Percentiles rank a stretch among this genome's conserved stretches.
These are phyloP conservation scores for Motacilla tschutschensis DNA, from an alignment of 2,113 vertebrate species.

Conservation along the genomic window DNA sequence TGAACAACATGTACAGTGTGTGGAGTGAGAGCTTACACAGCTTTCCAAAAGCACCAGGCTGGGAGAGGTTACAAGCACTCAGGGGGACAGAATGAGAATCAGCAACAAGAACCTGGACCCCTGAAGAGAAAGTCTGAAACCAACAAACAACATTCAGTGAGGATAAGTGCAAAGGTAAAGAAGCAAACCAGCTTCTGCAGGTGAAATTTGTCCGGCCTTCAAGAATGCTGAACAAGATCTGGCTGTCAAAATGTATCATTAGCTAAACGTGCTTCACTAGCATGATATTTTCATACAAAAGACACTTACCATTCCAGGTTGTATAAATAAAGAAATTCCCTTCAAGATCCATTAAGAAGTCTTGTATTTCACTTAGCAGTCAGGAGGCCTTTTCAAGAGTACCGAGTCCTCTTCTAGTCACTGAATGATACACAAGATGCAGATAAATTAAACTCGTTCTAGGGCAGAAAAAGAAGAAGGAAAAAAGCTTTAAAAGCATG, in stretches of 20 bases:
- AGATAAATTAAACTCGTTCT: not conserved
- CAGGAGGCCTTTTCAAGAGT: not conserved
- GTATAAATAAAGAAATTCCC: not conserved
- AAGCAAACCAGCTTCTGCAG: not conserved
- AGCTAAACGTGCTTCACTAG: not conserved
- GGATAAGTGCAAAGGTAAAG: not conserved
- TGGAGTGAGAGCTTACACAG: not conserved
- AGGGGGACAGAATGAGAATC: not conserved
- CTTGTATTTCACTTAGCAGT: not conserved
- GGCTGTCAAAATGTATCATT: not conserved
- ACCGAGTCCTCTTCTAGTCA: rapidly evolving
- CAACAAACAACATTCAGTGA: not conserved
- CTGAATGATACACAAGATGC: not conserved
- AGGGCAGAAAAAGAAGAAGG: not conserved
- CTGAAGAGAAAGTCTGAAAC: not conserved
- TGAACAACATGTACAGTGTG: not conserved
- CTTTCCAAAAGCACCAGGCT: not conserved
- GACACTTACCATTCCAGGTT: not conserved
- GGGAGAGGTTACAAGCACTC: not conserved
- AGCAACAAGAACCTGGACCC: not conserved
- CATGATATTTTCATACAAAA: not conserved
- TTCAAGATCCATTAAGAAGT: not conserved
- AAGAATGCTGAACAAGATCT: not conserved
- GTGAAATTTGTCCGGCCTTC: not conserved
- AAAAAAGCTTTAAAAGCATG: not conserved